Evolutionary conservation across 2,888 invertebrate genomes (phyloP).

Genomic region (Drosophila helvetica): DNA sequence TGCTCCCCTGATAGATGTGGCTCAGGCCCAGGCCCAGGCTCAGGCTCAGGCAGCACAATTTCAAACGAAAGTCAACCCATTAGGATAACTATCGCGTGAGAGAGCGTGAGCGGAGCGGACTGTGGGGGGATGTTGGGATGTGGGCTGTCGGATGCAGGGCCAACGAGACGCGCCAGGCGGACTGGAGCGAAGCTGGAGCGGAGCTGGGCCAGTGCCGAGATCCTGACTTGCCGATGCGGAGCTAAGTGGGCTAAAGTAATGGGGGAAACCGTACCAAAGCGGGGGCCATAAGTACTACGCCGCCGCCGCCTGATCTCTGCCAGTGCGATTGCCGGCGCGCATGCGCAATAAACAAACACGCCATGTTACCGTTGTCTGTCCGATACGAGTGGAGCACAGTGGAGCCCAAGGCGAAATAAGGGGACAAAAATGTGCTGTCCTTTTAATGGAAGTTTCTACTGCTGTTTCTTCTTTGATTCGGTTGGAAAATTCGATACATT

Average conservation of each 20-base stretch:
- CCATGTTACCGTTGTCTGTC: conserved; percentile 76
- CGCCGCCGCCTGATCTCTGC: conserved; percentile 51
- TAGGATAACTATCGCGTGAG: conserved; percentile 81
- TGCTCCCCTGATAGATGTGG: conserved; percentile 73
- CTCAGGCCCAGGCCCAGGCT: conserved; percentile 19
- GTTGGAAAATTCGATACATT: too few species aligned
- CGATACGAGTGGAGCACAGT: conserved; percentile 54
- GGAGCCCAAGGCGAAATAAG: conserved; percentile 14
- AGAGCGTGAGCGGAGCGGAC: conserved; percentile 42
- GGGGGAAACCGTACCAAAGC: conserved; percentile 44
- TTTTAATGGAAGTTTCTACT: neutral
- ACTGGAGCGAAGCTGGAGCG: neutral
- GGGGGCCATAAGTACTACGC: conserved; percentile 30
- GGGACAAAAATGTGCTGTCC: neutral
- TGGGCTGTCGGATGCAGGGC: conserved; percentile 18
- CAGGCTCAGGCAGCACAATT: conserved; percentile 12
- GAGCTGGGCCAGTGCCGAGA: conserved; percentile 33
- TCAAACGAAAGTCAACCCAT: conserved; percentile 77
- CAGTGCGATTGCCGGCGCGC: conserved; percentile 71
- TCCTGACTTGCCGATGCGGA: conserved; percentile 73
- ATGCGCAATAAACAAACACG: conserved; percentile 81
- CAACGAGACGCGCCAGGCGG: conserved; percentile 36
- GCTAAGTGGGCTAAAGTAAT: conserved; percentile 78
- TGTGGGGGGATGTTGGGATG: too few species aligned
- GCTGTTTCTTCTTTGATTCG: too few species aligned